A percentile compares a stretch with the other conserved stretches of the same genome.
phyloP scores from a whole-genome alignment of 1,140 invertebrate species.

The Coptotermes formosanus region DNA sequence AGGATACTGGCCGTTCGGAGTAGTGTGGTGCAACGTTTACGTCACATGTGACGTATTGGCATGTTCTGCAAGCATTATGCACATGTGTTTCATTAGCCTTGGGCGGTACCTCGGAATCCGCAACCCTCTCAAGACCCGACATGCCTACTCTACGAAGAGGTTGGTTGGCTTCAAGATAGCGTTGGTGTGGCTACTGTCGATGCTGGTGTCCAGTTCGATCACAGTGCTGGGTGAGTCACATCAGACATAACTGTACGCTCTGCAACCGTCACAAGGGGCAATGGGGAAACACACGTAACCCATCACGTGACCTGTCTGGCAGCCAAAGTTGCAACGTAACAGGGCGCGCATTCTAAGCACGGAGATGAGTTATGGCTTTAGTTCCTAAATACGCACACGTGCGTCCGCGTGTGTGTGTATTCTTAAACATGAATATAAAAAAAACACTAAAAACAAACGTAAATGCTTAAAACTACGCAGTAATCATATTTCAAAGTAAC shows the following conservation, averaged over 20 bases:
- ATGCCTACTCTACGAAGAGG: conserved; percentile 68
- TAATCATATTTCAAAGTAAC: too few species aligned
- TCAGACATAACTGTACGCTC: too few species aligned
- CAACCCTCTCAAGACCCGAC: conserved; percentile 80
- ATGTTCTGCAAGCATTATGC: conserved; percentile 92
- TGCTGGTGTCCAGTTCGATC: conserved; percentile 84
- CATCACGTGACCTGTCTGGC: too few species aligned
- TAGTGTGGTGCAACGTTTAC: conserved; percentile 89
- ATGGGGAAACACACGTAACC: too few species aligned
- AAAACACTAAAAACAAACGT: too few species aligned
- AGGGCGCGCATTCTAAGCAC: too few species aligned
- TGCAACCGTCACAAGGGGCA: background rate
- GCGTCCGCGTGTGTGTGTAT: too few species aligned
- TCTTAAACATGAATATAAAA: too few species aligned
- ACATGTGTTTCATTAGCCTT: conserved; percentile 95
- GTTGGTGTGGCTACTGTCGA: conserved; percentile 80
- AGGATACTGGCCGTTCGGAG: conserved; percentile 90
- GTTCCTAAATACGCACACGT: too few species aligned
- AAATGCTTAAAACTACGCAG: too few species aligned
- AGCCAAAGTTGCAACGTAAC: too few species aligned
- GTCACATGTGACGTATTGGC: conserved; percentile 93
- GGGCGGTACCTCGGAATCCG: conserved; percentile 89
- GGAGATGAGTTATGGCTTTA: too few species aligned
- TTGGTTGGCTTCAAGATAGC: conserved; percentile 79
- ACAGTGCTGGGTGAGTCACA: conserved; percentile 73